phyloP scores from a whole-genome alignment of 2,888 invertebrate genomes.

The Lycaena phlaeas region DNA sequence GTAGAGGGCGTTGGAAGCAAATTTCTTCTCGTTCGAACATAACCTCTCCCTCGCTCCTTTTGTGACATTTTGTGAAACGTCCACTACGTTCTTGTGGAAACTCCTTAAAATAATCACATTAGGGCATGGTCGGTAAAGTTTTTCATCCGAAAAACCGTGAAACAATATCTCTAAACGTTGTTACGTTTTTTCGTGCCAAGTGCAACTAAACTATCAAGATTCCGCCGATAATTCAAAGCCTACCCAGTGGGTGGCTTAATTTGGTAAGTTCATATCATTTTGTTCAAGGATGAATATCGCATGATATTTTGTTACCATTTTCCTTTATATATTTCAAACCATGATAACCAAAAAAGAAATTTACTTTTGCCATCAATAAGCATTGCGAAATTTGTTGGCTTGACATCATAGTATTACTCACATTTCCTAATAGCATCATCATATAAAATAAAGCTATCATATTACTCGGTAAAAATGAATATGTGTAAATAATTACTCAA shows the following conservation, averaged over 20 bases:
- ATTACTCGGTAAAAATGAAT: no score
- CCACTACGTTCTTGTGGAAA: constrained; percentile 47
- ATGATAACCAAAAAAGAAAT: no score
- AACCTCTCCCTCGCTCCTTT: constrained; percentile 35
- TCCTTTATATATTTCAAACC: background rate
- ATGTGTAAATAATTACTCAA: no score
- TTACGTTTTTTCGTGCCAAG: constrained; percentile 70
- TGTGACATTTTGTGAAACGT: constrained; percentile 60
- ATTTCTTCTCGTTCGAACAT: background rate
- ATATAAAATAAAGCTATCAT: no score
- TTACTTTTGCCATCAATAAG: no score
- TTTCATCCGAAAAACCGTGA: constrained; percentile 53
- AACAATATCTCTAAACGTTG: constrained; percentile 56
- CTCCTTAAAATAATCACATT: constrained; percentile 42
- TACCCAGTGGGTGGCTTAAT: constrained; percentile 86
- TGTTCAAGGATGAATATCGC: background rate
- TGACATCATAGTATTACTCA: no score
- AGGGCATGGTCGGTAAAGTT: constrained; percentile 69
- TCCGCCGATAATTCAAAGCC: constrained; percentile 85
- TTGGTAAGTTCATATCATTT: constrained; percentile 65
- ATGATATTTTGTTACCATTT: background rate
- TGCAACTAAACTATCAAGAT: constrained; percentile 82
- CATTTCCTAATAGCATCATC: no score
- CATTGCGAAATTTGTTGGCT: no score
- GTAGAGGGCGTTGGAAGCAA: constrained; percentile 17